phyloP scores from a whole-genome alignment of 2,113 vertebrate genomes.

The Melanocharis versteri region DNA sequence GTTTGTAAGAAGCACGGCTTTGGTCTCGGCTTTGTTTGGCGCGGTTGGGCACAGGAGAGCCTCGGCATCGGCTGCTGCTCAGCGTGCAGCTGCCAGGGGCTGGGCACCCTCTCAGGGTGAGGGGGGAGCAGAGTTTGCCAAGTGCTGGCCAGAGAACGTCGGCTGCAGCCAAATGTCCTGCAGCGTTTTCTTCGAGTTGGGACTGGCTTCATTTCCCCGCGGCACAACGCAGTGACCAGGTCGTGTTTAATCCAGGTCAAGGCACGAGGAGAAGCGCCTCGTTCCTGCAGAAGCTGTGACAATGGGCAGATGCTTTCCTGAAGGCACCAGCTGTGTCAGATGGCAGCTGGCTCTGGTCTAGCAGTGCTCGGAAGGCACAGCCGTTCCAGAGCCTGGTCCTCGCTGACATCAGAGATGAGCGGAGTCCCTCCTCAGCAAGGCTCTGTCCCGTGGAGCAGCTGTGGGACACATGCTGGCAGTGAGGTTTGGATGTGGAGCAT shows the following conservation, averaged over 20 bases:
- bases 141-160: not conserved
- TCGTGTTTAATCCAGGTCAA: not conserved
- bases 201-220: not conserved
- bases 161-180: not conserved
- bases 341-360: not conserved
- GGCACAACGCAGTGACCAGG: not conserved
- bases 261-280: not conserved
- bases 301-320: not conserved
- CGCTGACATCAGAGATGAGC: not conserved
- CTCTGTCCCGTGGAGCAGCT: not conserved
- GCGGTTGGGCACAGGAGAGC: not conserved
- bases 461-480: not conserved
- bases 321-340: not conserved
- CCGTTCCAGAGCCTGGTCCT: not conserved
- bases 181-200: fast-evolving
- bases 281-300: not conserved
- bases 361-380: not conserved
- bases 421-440: not conserved
- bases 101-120: not conserved
- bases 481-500: not conserved
- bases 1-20: constrained; percentile 67
- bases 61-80: fast-evolving
- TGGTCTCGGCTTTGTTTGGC: not conserved
- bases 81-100: not conserved
- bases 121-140: not conserved